A percentile compares a stretch with the other conserved stretches of the same genome.
These are phyloP conservation scores for Monodelphis domestica DNA, from an alignment of 2,797 vertebrate genomes.

Conservation along the genomic window DNA sequence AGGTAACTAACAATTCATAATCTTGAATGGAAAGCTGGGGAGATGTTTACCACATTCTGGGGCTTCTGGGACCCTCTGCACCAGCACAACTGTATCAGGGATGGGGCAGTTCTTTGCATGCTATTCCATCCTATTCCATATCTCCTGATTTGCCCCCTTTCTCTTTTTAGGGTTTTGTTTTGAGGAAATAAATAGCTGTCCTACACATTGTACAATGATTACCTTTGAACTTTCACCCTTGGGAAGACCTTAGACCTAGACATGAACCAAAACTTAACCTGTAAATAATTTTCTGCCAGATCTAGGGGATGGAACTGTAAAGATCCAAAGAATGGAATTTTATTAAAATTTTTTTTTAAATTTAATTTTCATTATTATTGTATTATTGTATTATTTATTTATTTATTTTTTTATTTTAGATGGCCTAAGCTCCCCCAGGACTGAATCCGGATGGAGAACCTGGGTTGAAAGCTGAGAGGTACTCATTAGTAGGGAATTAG, in stretches of 20 bases:
- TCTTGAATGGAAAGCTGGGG: not conserved
- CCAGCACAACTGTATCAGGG: not conserved
- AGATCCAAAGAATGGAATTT: not conserved
- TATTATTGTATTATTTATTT: too few relatives aligned
- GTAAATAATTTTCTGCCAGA: not conserved
- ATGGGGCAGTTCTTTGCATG: not conserved
- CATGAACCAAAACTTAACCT: not conserved
- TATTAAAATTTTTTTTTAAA: too few relatives aligned
- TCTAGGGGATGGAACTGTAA: not conserved
- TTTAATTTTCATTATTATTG: too few relatives aligned
- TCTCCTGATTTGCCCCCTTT: not conserved
- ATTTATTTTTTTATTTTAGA: too few relatives aligned
- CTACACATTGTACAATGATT: not conserved
- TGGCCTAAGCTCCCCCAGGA: not conserved
- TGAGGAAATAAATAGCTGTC: not conserved
- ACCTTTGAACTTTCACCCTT: not conserved
- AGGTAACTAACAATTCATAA: not conserved
- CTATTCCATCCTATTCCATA: not conserved
- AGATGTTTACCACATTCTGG: not conserved
- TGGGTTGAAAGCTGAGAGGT: not conserved
- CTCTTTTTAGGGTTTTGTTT: not conserved
- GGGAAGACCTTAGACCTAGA: not conserved
- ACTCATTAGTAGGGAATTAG: not conserved
- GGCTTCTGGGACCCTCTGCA: not conserved
- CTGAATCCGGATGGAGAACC: not conserved